Base-by-base conservation (phyloP, 2,888 invertebrate species). In the Syrphus vitripennis region DNA sequence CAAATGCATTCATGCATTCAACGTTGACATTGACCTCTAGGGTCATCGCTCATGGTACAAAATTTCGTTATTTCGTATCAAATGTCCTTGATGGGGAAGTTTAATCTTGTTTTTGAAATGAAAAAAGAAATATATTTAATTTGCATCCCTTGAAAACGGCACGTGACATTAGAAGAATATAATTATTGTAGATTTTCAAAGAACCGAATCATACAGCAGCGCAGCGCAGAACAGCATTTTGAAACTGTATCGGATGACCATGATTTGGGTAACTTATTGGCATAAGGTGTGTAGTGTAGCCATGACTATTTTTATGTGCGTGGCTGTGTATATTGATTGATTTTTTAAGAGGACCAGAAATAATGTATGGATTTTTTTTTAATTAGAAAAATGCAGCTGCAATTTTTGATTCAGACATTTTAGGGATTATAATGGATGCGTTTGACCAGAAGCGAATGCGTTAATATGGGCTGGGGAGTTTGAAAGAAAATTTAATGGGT, bases 231-330 rank as follows among this genome's bases (percentile, higher is more conserved):
- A n/a, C 42, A 45, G 76, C 55, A 48, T n/a, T 63, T 78, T 77
- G 86, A 45, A 82, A 86, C 29, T 86, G 70, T 86, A 86, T 86
- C 86, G 77, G 86, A 86, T 86, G 86, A 86, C 86, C 82, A 78
- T 81, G 74, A 65, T 86, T n/a, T 75, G 69, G 53, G 48, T 42
- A 59, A 70, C 31, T 67, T 65, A 67, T 76, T 81, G 76, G 55
- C 48, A 69, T 72, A 37, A 57, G 76, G 81, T 84, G n/a, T n/a
- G n/a, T n/a, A n/a, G n/a, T n/a, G 19, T 57, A 72, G 61, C 37
- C 65, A 71, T 70, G 69, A 24, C 19, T 42, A 69, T 59, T 40
- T 34, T 50, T 14, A 59, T 83, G 55, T 42, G n/a, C 42, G 26
- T 75, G 31, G 53, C 67, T 61, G 59, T 1, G n/a, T 16, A 4